A percentile compares a stretch with the other conserved stretches of the same genome.
Evolutionary conservation across 2,797 vertebrate genomes (phyloP).

Genomic region (Botia kubotai): DNA sequence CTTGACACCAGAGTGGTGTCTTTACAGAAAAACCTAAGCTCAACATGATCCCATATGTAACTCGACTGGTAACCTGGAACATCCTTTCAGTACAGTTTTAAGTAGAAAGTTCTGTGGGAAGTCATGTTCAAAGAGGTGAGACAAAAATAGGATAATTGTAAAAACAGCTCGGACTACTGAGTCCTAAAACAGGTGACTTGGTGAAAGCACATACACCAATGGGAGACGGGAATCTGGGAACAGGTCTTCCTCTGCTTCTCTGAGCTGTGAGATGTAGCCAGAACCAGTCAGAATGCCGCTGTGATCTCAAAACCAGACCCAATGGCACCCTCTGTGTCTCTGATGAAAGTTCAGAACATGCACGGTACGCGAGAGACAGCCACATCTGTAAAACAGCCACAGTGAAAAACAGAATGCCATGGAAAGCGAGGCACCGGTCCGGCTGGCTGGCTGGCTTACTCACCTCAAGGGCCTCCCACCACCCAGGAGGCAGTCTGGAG

Average conservation of each 20-base stretch:
- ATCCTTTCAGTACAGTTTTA: slow-evolving; percentile 41
- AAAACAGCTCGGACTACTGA: slow-evolving; percentile 65
- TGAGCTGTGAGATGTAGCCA: neutral
- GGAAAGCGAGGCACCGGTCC: slow-evolving; percentile 47
- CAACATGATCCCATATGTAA: slow-evolving; percentile 16
- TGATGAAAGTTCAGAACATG: neutral
- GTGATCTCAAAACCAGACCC: slow-evolving; percentile 38
- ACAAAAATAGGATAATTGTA: slow-evolving; percentile 68
- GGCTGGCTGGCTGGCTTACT: slow-evolving; percentile 36
- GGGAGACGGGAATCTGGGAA: slow-evolving; percentile 64
- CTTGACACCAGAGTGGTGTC: neutral
- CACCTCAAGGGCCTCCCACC: slow-evolving; percentile 54
- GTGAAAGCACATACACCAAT: slow-evolving; percentile 54
- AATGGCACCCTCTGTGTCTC: neutral
- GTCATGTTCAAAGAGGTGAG: slow-evolving; percentile 38
- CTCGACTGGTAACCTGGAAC: neutral
- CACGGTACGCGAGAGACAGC: neutral
- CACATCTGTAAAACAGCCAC: slow-evolving; percentile 58
- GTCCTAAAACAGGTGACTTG: slow-evolving; percentile 72
- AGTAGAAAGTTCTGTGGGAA: slow-evolving; percentile 25
- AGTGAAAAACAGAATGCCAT: slow-evolving; percentile 39
- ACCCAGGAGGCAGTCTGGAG: slow-evolving; percentile 55
- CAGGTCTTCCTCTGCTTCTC: slow-evolving; percentile 17
- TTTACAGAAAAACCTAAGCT: neutral
- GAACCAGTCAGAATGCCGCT: slow-evolving; percentile 14